phyloP scores from a whole-genome alignment of 2,113 vertebrate genomes.

The Gopherus flavomarginatus region DNA sequence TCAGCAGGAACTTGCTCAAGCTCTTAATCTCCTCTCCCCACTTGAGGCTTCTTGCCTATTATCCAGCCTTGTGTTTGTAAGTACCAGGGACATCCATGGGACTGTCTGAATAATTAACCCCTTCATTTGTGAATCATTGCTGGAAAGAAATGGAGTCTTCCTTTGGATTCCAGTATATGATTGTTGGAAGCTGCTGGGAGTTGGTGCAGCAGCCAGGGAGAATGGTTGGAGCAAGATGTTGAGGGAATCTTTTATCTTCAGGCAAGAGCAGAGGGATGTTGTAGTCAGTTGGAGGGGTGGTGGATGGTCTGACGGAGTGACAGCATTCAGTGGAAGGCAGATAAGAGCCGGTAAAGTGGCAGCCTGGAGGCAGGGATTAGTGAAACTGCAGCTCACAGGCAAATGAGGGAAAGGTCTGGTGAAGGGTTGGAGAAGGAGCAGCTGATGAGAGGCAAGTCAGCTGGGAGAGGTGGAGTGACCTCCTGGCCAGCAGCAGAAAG shows the following conservation, averaged over 20 bases:
- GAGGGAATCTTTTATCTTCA: background rate
- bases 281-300: background rate
- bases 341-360: background rate
- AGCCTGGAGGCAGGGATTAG: rapidly evolving
- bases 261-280: background rate
- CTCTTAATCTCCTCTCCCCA: background rate
- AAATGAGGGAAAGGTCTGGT: background rate
- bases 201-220: background rate
- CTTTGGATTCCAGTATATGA: background rate
- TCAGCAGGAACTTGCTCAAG: background rate
- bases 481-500: background rate
- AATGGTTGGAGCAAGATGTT: background rate
- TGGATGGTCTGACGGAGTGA: background rate
- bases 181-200: background rate
- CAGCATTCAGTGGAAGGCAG: background rate
- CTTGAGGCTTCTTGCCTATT: background rate
- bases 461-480: background rate
- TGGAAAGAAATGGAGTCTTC: background rate
- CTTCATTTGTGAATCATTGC: background rate
- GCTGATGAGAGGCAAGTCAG: background rate
- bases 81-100: background rate
- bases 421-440: background rate
- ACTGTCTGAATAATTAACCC: background rate
- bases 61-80: background rate
- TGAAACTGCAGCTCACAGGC: background rate